Base-by-base conservation (phyloP, 1,140 invertebrate genomes). In the Drosophila hydei region DNA sequence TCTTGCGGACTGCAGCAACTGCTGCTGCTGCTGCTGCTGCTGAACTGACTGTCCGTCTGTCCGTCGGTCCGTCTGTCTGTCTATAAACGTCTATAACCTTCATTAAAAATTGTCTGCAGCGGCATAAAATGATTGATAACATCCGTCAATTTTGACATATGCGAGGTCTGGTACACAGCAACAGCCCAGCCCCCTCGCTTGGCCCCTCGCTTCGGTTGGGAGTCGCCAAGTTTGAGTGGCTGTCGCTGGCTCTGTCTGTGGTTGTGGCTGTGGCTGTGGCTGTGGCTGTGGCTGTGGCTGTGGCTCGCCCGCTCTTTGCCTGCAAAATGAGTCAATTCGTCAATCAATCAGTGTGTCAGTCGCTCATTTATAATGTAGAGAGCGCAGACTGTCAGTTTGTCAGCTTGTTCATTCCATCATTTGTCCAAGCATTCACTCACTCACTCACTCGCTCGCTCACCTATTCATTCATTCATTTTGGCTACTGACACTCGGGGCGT, bases 121-220 rank as follows among this genome's bases (percentile, higher is more conserved):
- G 83, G 81, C 81, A 88, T 75, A 71, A 87, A 87, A 87, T 89
- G 85, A 89, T 89, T 89, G 81, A 89, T 89, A 89, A 89, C 85
- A 89, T 89, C 85, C 85, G 85, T 89, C 80, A 87, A 89, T 85
- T 84, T 85, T 88, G 83, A 89, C 83, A 88, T 89, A 83, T 88
- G 79, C 84, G 68, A 63, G 61, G 77, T 74, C 77, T 71, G 77
- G 43, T 70, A 77, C 59, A 43, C 55, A 56, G 33, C 25, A 33
- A 14, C 25, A 18, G 8, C 14, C 48, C 48, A 67, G 45, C 64
- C 64, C 42, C 68, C 52, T 58, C 54, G 23, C 43, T 40, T 40
- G 50, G 52, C 30, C 54, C 6, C 19, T 7, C 40, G 16, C 19
- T 52, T 43, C 25, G 43, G n/a, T n/a, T n/a, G n/a, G n/a, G n/a